A percentile compares a stretch with the other conserved stretches of the same genome.
These are phyloP conservation scores for Callithrix jacchus DNA, from an alignment of 2,113 vertebrate genomes.

Conservation along the genomic window DNA sequence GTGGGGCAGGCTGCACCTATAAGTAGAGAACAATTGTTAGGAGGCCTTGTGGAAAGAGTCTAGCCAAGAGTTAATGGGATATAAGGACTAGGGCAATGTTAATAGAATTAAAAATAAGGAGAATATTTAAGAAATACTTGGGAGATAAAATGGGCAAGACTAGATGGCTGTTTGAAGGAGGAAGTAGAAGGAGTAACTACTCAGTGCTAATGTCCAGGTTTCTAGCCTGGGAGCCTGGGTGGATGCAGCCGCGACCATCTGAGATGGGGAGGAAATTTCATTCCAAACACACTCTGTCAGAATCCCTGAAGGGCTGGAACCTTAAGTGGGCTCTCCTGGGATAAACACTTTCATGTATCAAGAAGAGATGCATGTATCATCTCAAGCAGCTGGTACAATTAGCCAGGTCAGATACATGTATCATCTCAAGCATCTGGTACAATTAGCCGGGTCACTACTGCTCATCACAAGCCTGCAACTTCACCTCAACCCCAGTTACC, in stretches of 20 bases:
- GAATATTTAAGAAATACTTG: neutral
- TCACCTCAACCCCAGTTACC: neutral
- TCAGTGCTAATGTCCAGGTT: neutral
- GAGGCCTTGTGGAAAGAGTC: neutral
- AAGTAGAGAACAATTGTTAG: neutral
- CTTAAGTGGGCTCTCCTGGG: neutral
- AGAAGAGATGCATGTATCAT: neutral
- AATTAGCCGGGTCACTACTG: neutral
- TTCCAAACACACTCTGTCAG: neutral
- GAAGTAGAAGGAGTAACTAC: neutral
- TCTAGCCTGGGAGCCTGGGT: neutral
- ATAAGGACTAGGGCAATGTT: neutral
- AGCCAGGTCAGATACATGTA: neutral
- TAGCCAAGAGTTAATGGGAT: neutral
- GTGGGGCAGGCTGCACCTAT: accelerated
- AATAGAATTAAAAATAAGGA: neutral
- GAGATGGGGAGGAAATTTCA: neutral
- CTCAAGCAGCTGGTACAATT: neutral
- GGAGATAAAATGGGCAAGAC: neutral
- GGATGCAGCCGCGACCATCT: neutral
- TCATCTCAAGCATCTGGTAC: neutral
- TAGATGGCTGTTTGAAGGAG: neutral
- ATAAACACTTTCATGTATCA: neutral
- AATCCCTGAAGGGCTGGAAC: neutral
- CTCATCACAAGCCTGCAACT: neutral